Evolutionary conservation across 2,113 vertebrate species (phyloP), one percentile per base, ranked within the genome.

Genomic region (Platichthys flesus): DNA sequence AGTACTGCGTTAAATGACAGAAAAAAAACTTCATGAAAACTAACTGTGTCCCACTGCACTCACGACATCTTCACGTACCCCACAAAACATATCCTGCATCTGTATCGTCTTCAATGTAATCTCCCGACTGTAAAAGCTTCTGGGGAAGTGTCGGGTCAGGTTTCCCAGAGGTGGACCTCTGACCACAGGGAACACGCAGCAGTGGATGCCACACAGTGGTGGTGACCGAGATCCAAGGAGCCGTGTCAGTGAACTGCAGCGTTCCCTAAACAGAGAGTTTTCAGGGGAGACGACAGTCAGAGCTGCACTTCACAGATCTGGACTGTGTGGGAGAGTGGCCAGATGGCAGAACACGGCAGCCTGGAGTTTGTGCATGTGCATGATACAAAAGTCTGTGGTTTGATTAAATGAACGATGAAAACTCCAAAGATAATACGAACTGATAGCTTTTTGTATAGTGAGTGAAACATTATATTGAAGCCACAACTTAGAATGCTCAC

Each of bases 311-410:
- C 84, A 91, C 85, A 90, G 86, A 85, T 88, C 85, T 84, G 84
- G 75, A 88, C 82, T 87, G 83, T 83, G 87, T 91, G 87, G 87
- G 88, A 84, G 85, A 87, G 71, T n/a, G 70, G 70, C 84, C 89
- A 91, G 89, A 89, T 91, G 90, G 89, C 82, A 79, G 76, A 35
- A 83, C 79, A 83, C 65, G 73, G 81, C 85, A 84, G 83, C 81
- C 67, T 65, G 63, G 86, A 90, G 83, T 85, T 77, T 80, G 76
- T 72, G 23, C 37, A 78, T 31, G 67, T 65, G 72, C 57, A 45
- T 64, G 74, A 85, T 10, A 82, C 45, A 87, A 85, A 87, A 72
- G 35, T 59, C 45, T 68, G 47, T 64, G 49, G 56, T 76, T 63
- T 81, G 59, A 71, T 72, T 35, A 73, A 77, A 81, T 72, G 42